Conservation (phyloP, 2,797 vertebrate genomes). For the Podarcis lilfordi region DNA sequence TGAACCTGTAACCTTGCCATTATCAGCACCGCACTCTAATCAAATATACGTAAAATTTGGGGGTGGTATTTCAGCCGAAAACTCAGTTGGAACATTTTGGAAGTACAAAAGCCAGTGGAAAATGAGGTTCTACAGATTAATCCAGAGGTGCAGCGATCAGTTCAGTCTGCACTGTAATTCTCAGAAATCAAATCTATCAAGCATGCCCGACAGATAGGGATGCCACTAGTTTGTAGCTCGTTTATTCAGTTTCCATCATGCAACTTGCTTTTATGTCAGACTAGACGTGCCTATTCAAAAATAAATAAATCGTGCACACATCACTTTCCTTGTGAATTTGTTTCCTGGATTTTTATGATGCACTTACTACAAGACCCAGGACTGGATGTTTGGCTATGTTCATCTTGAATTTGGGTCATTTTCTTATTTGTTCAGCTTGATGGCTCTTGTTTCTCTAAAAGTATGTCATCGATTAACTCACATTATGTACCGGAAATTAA, state of each 20-base stretch:
- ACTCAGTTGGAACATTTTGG: background rate
- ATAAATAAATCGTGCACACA: background rate
- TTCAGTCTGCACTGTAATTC: too few relatives aligned
- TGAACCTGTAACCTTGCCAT: too few relatives aligned
- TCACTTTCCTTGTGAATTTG: background rate
- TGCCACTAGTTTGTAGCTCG: constrained; percentile 15
- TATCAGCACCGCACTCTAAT: too few relatives aligned
- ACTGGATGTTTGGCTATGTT: background rate
- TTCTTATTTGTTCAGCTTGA: background rate
- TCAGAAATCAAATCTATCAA: background rate
- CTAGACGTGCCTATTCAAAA: background rate
- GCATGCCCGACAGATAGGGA: background rate
- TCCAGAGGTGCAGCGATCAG: too few relatives aligned
- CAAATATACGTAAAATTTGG: too few relatives aligned
- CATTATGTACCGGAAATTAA: constrained; percentile 3
- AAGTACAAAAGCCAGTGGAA: background rate
- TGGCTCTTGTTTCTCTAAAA: background rate
- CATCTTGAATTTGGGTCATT: background rate
- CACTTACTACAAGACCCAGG: background rate
- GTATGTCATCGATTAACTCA: background rate
- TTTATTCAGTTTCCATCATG: constrained; percentile 27
- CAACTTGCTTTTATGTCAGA: too few relatives aligned
- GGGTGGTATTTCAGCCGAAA: too few relatives aligned
- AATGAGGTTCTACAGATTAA: background rate
- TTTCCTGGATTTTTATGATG: background rate